Percentiles rank a stretch among this genome's conserved stretches.
These are phyloP conservation scores for Pardalotus punctatus DNA, from an alignment of 2,113 vertebrate species.

Conservation along the genomic window DNA sequence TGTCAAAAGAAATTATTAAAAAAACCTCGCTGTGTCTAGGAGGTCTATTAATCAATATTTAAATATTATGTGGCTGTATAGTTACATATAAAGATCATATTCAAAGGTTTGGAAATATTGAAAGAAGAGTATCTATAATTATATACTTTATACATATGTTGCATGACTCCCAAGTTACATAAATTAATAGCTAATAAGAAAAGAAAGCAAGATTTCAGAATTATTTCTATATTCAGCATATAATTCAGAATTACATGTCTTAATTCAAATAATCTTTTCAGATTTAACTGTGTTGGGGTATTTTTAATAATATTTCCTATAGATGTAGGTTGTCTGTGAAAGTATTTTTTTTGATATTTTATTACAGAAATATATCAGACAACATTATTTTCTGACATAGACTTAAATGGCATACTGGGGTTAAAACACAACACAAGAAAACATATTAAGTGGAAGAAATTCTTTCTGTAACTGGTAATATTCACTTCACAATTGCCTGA, in stretches of 20 bases:
- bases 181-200: background rate
- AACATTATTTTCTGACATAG: background rate
- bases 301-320: background rate
- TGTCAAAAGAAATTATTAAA: background rate
- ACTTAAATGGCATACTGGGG: background rate
- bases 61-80: background rate
- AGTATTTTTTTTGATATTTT: background rate
- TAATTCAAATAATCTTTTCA: background rate
- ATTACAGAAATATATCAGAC: background rate
- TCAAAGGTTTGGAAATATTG: background rate
- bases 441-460: background rate
- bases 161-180: background rate
- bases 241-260: background rate
- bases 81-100: background rate
- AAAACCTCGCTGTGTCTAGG: background rate
- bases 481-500: background rate
- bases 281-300: background rate
- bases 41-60: background rate
- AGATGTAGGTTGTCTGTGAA: background rate
- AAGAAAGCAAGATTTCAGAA: background rate
- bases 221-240: background rate
- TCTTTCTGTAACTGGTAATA: background rate
- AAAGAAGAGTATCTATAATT: background rate
- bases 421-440: background rate
- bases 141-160: background rate